phyloP scores from a whole-genome alignment of 2,888 invertebrate genomes.

The Leucophenga maculata region DNA sequence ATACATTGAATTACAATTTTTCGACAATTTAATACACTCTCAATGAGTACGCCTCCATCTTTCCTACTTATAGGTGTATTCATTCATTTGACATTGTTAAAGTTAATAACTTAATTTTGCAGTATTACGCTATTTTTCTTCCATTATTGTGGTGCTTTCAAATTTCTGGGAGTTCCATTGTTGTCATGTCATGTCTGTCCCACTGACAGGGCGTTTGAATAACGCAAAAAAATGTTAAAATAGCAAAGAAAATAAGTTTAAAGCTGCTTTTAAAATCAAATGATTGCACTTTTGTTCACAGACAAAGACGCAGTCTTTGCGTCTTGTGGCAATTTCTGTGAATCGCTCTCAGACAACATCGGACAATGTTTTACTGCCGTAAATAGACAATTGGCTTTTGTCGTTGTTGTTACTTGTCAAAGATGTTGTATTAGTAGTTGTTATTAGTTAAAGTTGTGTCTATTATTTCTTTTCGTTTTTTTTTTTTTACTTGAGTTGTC shows the following conservation, averaged over 20 bases:
- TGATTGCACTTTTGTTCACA: constrained; percentile 14
- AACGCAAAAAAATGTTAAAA: constrained; percentile 9
- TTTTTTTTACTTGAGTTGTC: too few relatives aligned
- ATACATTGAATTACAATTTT: neutral
- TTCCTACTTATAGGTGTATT: too few relatives aligned
- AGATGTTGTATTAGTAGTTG: too few relatives aligned
- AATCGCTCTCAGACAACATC: neutral
- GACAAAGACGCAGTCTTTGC: neutral
- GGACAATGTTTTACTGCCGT: neutral
- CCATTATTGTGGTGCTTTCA: neutral
- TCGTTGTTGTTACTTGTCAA: neutral
- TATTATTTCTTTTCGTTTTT: neutral
- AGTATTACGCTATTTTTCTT: neutral
- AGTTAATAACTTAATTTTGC: constrained; percentile 17
- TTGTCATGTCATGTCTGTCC: constrained; percentile 17
- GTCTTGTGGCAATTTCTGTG: constrained; percentile 4
- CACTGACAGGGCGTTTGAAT: constrained; percentile 1
- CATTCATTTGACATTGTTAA: constrained; percentile 15
- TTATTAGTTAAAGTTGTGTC: neutral
- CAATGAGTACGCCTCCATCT: neutral
- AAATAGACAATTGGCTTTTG: constrained; percentile 7
- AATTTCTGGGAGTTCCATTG: constrained; percentile 12
- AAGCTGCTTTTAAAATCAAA: constrained; percentile 10
- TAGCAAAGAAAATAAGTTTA: neutral
- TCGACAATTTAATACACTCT: neutral